Conservation (phyloP, 2,113 vertebrate genomes). For the Nymphicus hollandicus region DNA sequence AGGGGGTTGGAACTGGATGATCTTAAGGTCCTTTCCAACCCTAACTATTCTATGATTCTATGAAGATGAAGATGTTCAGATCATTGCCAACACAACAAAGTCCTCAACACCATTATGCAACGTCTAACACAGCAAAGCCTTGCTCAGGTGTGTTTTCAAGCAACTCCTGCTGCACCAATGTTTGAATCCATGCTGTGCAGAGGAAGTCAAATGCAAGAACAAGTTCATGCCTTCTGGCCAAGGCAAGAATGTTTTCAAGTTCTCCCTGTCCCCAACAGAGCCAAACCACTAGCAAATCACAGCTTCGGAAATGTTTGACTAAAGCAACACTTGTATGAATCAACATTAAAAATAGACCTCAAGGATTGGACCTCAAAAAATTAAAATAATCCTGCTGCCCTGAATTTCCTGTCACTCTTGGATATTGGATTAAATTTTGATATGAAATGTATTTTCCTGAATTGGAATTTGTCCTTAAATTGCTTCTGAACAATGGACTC, state of each 20-base stretch:
- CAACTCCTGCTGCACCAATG: neutral
- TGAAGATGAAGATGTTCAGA: neutral
- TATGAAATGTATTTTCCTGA: conserved; percentile 68
- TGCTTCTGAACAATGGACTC: conserved; percentile 66
- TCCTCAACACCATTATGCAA: fast-evolving
- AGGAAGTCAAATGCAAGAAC: neutral
- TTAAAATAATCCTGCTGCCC: neutral
- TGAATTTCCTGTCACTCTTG: conserved; percentile 60
- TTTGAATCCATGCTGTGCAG: neutral
- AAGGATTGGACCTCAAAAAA: neutral
- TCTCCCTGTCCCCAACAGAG: neutral
- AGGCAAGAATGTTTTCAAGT: conserved; percentile 2
- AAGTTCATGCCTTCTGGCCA: neutral
- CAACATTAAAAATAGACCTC: conserved; percentile 11
- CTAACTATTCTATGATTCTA: no score
- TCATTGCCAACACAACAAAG: neutral
- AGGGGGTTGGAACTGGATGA: no score
- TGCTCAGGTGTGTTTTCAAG: neutral
- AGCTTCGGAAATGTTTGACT: conserved; percentile 6
- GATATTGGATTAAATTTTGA: conserved; percentile 57
- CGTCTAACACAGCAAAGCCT: neutral
- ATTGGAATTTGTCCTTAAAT: conserved; percentile 70
- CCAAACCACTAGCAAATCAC: conserved; percentile 37
- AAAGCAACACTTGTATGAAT: conserved; percentile 29
- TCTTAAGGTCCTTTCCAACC: no score